Base-by-base conservation (phyloP, 2,113 vertebrate species). In the Sinocyclocheilus maitianheensis region DNA sequence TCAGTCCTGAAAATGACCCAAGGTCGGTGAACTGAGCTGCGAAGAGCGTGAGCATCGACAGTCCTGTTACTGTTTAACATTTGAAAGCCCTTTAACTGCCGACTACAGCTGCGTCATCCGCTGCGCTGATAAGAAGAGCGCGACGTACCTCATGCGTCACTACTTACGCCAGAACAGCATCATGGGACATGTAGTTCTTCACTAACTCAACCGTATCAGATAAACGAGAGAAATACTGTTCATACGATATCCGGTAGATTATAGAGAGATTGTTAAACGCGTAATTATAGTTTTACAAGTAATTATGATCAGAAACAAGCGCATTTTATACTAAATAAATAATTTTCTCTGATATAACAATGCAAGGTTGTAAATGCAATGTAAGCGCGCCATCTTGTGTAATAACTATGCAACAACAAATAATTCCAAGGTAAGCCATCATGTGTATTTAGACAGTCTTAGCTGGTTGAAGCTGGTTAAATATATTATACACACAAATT, bases 41-140 rank as follows among this genome's bases (percentile, higher is more conserved):
- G 58, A 71, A 81, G 20, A 3, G 67, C 20, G 12, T 24, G 77
- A 77, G 81, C 87, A 86, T 53, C 12, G 65, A 74, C 6, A 24
- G 60, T 83, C 75, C 40, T 34, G 89, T 85, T 85, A 83, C 85
- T 87, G 87, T 72, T 26, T 86, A 89, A 76, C 86, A 78, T 63
- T 51, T 77, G 12, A 87, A 88, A 53, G 46, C 34, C 76, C 82
- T 89, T 85, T 84, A 65, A 87, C 26, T 58, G 43, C 78, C 43
- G 60, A 80, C 76, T 3, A 79, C 48, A 63, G 58, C 55, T 46
- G 58, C 81, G 72, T 26, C 77, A 65, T 86, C 37, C 4, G 22
- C 63, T 14, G 24, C 37, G 22, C 53, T 13, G 85, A 85, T 51
- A 40, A 60, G 43, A n/a, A n/a, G 55, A n/a, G 40, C 3, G 37